Conservation (phyloP, 2,888 invertebrate genomes). For the Gymnosoma rotundatum region DNA sequence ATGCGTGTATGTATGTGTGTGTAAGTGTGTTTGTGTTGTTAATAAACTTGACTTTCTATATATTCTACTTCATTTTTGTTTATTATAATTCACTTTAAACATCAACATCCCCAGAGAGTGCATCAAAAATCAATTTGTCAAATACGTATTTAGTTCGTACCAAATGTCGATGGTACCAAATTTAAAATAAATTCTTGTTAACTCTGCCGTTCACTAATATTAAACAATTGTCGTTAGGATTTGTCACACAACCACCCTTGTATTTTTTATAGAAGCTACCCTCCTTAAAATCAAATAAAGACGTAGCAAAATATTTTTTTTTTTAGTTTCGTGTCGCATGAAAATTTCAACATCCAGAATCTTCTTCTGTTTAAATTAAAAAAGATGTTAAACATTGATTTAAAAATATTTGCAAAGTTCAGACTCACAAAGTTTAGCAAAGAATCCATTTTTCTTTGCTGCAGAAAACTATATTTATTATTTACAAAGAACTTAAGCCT, state of each 20-base stretch:
- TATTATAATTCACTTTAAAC: conserved; percentile 28
- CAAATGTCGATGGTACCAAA: conserved; percentile 55
- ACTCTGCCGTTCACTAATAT: conserved; percentile 18
- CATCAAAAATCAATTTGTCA: conserved; percentile 74
- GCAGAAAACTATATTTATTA: too few species aligned
- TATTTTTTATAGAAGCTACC: conserved; percentile 12
- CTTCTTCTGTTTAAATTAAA: too few species aligned
- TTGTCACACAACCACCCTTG: conserved; percentile 51
- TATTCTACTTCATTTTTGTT: conserved; percentile 30
- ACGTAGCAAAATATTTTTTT: conserved; percentile 25
- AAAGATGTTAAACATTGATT: too few species aligned
- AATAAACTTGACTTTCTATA: conserved; percentile 57
- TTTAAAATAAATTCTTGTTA: conserved; percentile 50
- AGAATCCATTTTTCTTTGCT: too few species aligned
- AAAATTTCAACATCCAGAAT: too few species aligned
- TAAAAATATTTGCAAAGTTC: too few species aligned
- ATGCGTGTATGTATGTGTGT: not conserved
- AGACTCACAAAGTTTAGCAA: too few species aligned
- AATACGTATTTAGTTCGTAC: conserved; percentile 62
- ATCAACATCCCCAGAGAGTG: conserved; percentile 69
- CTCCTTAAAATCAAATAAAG: conserved; percentile 9
- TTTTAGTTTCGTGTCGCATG: too few species aligned
- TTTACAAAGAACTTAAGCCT: too few species aligned
- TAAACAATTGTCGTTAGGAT: conserved; percentile 26
- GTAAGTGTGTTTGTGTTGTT: conserved; percentile 15